Conservation (phyloP, 1,140 invertebrate genomes). For the Sarcophaga peregrina region DNA sequence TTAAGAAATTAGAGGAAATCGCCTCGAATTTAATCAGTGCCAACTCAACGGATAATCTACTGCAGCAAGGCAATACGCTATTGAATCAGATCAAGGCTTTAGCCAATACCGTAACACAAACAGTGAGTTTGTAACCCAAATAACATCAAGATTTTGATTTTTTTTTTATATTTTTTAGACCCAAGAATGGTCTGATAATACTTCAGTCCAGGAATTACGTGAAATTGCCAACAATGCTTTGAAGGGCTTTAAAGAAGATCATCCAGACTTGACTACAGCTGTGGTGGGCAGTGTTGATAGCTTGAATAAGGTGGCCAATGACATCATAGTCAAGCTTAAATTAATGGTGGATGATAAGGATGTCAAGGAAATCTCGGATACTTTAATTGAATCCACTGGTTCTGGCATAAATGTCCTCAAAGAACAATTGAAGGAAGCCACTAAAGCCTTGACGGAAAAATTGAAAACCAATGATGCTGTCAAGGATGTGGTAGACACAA, state of each 20-base stretch:
- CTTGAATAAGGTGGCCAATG: not conserved
- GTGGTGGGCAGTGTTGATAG: not conserved
- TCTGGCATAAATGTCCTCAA: not conserved
- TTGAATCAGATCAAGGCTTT: not conserved
- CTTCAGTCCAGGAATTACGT: not conserved
- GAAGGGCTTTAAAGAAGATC: not conserved
- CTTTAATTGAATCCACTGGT: not conserved
- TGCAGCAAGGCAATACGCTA: not conserved
- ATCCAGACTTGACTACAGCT: not conserved
- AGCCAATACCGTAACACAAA: not conserved
- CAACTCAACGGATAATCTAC: not conserved
- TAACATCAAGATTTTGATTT: not conserved
- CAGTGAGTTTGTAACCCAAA: not conserved
- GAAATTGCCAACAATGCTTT: not conserved
- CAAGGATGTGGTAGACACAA: not conserved
- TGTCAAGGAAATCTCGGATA: not conserved
- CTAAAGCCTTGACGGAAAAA: not conserved
- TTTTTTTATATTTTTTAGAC: not conserved
- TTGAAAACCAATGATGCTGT: not conserved
- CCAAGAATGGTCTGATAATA: not conserved
- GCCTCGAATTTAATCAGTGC: not conserved
- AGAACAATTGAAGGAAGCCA: not conserved
- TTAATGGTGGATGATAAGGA: not conserved
- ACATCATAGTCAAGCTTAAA: not conserved
- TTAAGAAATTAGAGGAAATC: not conserved